These are phyloP conservation scores for Zelleria hepariella DNA, from an alignment of 2,888 invertebrate species.

Conservation along the genomic window DNA sequence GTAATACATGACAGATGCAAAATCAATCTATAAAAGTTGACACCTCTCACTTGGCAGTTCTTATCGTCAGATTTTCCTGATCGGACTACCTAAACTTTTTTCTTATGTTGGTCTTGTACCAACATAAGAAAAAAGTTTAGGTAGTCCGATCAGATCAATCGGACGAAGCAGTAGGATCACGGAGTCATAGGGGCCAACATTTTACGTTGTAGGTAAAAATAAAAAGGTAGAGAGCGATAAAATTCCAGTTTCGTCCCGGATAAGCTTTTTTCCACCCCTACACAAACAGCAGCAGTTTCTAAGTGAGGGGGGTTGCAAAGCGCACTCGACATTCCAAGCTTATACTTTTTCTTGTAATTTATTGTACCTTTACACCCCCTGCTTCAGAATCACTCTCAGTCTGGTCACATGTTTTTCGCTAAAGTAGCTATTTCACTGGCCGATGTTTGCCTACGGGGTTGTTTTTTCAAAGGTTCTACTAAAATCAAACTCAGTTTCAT, in stretches of 20 bases:
- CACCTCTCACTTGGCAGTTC: too few relatives aligned
- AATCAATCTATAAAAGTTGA: too few relatives aligned
- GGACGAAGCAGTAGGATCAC: too few relatives aligned
- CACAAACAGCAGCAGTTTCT: background rate
- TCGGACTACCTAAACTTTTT: too few relatives aligned
- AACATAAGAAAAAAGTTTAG: too few relatives aligned
- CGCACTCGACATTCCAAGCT: constrained; percentile 18
- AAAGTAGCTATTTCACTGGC: constrained; percentile 34
- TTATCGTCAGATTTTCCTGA: too few relatives aligned
- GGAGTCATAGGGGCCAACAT: too few relatives aligned
- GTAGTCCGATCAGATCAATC: too few relatives aligned
- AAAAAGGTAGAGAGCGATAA: background rate
- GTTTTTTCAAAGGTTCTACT: too few relatives aligned
- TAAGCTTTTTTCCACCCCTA: background rate
- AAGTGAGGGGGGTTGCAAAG: background rate
- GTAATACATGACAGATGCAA: too few relatives aligned
- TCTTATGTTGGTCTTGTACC: too few relatives aligned
- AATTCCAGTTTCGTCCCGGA: background rate
- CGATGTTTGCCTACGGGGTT: constrained; percentile 31
- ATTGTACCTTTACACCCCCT: constrained; percentile 25
- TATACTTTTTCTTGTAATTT: constrained; percentile 49
- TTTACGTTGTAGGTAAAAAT: background rate
- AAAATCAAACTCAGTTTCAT: too few relatives aligned
- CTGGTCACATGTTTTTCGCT: constrained; percentile 31
- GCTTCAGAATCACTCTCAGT: constrained; percentile 10